These are phyloP conservation scores for Unio pictorum DNA, from an alignment of 2,888 invertebrate genomes.

Conservation along the genomic window DNA sequence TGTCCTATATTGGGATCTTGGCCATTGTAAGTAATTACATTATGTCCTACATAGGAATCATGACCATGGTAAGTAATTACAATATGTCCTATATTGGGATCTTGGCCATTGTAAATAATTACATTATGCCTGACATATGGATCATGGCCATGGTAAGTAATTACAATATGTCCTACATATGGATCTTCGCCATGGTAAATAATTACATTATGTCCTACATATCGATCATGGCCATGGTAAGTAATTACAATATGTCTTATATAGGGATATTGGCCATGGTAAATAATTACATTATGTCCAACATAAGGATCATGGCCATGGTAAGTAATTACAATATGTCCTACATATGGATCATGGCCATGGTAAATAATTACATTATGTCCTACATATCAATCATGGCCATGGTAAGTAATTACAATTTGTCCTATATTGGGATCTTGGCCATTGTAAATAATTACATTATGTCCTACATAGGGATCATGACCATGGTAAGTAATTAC, in stretches of 20 bases:
- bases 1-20: constrained; percentile 65
- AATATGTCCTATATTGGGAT: constrained; percentile 66
- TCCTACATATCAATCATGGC: constrained; percentile 64
- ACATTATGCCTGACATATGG: constrained; percentile 65
- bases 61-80: constrained; percentile 60
- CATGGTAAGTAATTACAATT: constrained; percentile 60
- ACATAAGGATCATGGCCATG: constrained; percentile 63
- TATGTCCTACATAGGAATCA: constrained; percentile 65
- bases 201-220: constrained; percentile 64
- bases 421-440: constrained; percentile 65
- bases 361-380: constrained; percentile 62
- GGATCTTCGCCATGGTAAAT: constrained; percentile 62
- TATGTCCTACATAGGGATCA: constrained; percentile 65
- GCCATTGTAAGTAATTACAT: constrained; percentile 61
- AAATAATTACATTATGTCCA: constrained; percentile 60
- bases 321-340: constrained; percentile 62
- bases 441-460: constrained; percentile 61
- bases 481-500: constrained; percentile 60
- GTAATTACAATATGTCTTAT: constrained; percentile 62
- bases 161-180: constrained; percentile 65
- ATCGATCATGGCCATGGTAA: constrained; percentile 63
- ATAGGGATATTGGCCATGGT: constrained; percentile 65
- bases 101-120: constrained; percentile 59
- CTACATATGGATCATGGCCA: constrained; percentile 61
- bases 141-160: constrained; percentile 60